phyloP scores from a whole-genome alignment of 1,140 invertebrate species.

The Tribolium madens region DNA sequence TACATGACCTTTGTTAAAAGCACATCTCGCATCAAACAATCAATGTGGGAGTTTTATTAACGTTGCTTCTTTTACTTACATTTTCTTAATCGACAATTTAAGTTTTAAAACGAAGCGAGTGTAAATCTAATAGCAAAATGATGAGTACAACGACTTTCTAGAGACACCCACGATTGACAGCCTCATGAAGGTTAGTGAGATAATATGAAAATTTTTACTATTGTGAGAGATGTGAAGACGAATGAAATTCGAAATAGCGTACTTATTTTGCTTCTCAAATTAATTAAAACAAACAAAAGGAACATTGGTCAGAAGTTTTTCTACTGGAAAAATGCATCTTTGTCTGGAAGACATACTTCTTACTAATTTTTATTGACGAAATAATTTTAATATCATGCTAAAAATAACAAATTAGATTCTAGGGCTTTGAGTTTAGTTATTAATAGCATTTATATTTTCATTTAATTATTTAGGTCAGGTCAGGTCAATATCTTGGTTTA shows the following conservation, averaged over 20 bases:
- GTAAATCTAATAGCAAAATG: neutral
- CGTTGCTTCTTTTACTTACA: neutral
- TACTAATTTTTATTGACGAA: neutral
- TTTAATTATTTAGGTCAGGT: too few relatives aligned
- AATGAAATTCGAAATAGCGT: neutral
- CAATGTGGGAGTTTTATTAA: neutral
- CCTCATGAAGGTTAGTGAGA: neutral
- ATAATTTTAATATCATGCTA: too few relatives aligned
- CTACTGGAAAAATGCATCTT: neutral
- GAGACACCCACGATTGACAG: neutral
- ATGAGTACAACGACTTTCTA: neutral
- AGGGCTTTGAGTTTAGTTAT: too few relatives aligned
- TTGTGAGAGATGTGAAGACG: neutral
- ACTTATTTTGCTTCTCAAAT: neutral
- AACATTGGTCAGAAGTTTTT: neutral
- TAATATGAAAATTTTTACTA: neutral
- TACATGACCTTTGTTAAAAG: neutral
- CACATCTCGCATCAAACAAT: neutral
- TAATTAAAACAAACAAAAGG: neutral
- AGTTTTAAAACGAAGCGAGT: neutral
- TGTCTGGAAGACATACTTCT: neutral
- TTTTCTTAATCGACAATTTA: neutral
- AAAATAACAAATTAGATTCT: too few relatives aligned
- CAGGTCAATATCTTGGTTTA: too few relatives aligned
- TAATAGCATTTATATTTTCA: too few relatives aligned